Percentiles rank a stretch among this genome's conserved stretches.
These are phyloP conservation scores for Muscicapa comitata DNA, from an alignment of 2,797 vertebrate genomes.

Conservation along the genomic window DNA sequence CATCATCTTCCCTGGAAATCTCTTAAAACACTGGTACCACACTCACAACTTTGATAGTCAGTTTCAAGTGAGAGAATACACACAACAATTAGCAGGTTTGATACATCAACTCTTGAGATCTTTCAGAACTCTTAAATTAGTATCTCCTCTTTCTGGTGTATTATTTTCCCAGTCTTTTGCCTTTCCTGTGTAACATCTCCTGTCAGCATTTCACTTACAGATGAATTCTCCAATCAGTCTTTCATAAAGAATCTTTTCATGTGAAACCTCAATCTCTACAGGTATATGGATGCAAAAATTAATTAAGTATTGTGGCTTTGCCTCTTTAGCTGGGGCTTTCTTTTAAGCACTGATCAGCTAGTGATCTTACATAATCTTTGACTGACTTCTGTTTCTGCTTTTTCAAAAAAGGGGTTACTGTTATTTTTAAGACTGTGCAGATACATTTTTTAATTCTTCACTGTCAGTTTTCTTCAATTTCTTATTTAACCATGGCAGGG, in stretches of 20 bases:
- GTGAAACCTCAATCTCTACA: neutral
- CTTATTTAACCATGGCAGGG: neutral
- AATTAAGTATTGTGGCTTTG: neutral
- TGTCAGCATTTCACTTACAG: neutral
- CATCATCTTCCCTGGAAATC: neutral
- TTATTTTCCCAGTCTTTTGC: neutral
- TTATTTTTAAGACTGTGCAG: neutral
- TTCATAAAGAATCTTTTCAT: neutral
- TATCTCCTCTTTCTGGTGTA: neutral
- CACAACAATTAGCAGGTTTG: neutral
- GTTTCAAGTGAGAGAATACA: constrained; percentile 25
- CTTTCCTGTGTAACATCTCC: neutral
- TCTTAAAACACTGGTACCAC: constrained; percentile 1
- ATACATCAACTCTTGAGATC: neutral
- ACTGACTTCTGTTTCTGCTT: neutral
- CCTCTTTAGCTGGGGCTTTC: neutral
- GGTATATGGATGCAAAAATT: neutral
- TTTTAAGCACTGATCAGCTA: neutral
- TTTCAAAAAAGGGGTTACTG: neutral
- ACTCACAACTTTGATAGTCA: constrained; percentile 1
- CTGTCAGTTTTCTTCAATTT: neutral
- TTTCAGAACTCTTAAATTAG: neutral
- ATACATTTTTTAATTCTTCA: neutral
- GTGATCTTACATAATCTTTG: neutral
- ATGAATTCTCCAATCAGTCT: neutral